phyloP scores from a whole-genome alignment of 2,797 vertebrate genomes.

The Lateolabrax maculatus region DNA sequence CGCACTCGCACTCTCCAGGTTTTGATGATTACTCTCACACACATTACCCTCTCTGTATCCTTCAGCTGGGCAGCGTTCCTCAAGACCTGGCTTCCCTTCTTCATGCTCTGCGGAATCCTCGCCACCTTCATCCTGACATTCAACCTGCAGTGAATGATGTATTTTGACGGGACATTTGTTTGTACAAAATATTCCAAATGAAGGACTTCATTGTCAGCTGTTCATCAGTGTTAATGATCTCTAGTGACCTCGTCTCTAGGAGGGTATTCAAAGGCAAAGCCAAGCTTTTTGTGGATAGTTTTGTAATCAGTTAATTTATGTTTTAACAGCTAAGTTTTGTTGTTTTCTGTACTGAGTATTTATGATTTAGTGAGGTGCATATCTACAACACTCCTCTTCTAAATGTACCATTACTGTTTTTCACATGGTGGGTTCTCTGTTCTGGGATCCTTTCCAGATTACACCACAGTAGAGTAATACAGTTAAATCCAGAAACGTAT shows the following conservation, averaged over 20 bases:
- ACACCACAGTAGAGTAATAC: neutral
- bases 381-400: conserved; percentile 1
- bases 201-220: conserved; percentile 13
- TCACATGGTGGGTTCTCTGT: neutral
- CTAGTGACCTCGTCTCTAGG: conserved; percentile 8
- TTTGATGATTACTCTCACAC: conserved; percentile 50
- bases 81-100: conserved; percentile 97
- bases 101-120: conserved; percentile 90
- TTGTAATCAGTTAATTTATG: conserved; percentile 11
- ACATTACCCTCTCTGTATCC: conserved; percentile 45
- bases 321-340: neutral
- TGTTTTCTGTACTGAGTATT: neutral
- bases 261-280: conserved; percentile 3
- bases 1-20: conserved; percentile 23
- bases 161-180: conserved; percentile 32
- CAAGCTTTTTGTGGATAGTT: conserved; percentile 14
- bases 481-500: conserved; percentile 29
- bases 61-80: conserved; percentile 91
- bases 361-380: neutral
- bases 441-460: neutral
- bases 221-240: conserved; percentile 10
- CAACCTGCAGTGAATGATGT: conserved; percentile 82
- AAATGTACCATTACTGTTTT: neutral
- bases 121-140: conserved; percentile 89
- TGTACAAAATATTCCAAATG: neutral